A percentile compares a stretch with the other conserved stretches of the same genome.
Conservation (phyloP, 2,888 invertebrate genomes). For the Platycheirus albimanus region DNA sequence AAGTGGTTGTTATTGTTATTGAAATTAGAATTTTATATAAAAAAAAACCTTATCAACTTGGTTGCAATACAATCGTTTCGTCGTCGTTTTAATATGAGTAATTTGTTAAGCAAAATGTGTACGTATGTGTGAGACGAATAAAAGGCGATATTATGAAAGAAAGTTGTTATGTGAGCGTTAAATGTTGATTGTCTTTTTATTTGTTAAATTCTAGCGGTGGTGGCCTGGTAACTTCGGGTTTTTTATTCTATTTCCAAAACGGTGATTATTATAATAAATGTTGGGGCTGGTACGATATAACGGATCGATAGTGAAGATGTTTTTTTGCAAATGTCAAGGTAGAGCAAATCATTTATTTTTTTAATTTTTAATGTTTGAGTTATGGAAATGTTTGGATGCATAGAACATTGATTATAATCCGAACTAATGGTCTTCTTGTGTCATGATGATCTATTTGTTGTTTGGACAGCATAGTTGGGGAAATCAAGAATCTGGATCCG, state of each 20-base stretch:
- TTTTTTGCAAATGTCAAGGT: conserved; percentile 63
- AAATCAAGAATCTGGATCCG: too few species aligned
- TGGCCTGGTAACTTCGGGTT: conserved; percentile 21
- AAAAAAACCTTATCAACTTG: conserved; percentile 9
- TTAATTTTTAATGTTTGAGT: not conserved
- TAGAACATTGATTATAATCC: too few species aligned
- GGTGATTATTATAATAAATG: conserved; percentile 29
- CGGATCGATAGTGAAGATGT: conserved; percentile 30
- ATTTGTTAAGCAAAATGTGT: conserved; percentile 19
- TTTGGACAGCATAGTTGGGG: too few species aligned
- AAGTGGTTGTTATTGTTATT: conserved; percentile 21
- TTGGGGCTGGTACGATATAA: conserved; percentile 46
- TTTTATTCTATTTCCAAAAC: conserved; percentile 16
- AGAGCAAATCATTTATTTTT: conserved; percentile 36
- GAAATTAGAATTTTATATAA: conserved; percentile 1
- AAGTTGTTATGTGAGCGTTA: conserved; percentile 39
- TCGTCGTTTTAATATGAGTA: not conserved
- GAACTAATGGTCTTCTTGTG: too few species aligned
- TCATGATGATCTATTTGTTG: too few species aligned
- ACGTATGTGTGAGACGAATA: not conserved
- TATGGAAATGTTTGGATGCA: too few species aligned
- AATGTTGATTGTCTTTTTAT: conserved; percentile 26
- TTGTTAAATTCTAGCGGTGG: conserved; percentile 25
- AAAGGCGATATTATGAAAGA: conserved; percentile 26
- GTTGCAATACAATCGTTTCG: not conserved